Conservation (phyloP, 2,888 invertebrate genomes). For the Clostera curtula region DNA sequence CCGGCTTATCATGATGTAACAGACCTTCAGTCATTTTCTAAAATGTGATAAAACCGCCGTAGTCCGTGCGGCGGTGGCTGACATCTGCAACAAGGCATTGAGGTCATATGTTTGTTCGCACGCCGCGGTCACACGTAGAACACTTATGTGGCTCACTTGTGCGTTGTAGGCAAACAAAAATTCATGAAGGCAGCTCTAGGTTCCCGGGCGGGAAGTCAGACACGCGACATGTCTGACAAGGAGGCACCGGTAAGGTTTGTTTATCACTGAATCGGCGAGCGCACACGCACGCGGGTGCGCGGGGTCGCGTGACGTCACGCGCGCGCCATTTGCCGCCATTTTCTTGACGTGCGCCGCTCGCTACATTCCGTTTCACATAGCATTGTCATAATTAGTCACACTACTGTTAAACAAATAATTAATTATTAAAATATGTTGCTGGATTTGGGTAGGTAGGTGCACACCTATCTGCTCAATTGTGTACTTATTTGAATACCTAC, state of each 20-base stretch:
- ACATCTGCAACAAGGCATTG: slow-evolving; percentile 66
- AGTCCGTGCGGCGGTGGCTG: slow-evolving; percentile 65
- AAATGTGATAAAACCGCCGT: slow-evolving; percentile 70
- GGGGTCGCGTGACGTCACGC: slow-evolving; percentile 17
- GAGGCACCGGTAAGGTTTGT: slow-evolving; percentile 49
- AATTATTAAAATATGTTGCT: too few species aligned
- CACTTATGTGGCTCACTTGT: slow-evolving; percentile 51
- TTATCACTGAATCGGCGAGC: slow-evolving; percentile 52
- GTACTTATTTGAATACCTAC: too few species aligned
- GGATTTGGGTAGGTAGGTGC: too few species aligned
- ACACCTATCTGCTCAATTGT: too few species aligned
- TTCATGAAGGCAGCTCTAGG: slow-evolving; percentile 56
- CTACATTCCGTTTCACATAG: too few species aligned
- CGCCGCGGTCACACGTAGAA: slow-evolving; percentile 15
- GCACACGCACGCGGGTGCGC: slow-evolving; percentile 23
- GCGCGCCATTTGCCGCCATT: slow-evolving; percentile 16
- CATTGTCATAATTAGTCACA: too few species aligned
- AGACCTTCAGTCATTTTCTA: slow-evolving; percentile 72
- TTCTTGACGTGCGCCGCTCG: slow-evolving; percentile 26
- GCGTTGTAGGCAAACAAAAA: slow-evolving; percentile 50
- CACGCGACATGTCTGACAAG: slow-evolving; percentile 53
- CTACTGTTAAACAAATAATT: too few species aligned
- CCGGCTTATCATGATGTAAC: slow-evolving; percentile 62
- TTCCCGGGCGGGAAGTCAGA: slow-evolving; percentile 45
- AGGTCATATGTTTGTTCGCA: slow-evolving; percentile 50